Evolutionary conservation across 64 coral and sea anemone species (phyloP).

Genomic region (Dendronephthya gigantea): DNA sequence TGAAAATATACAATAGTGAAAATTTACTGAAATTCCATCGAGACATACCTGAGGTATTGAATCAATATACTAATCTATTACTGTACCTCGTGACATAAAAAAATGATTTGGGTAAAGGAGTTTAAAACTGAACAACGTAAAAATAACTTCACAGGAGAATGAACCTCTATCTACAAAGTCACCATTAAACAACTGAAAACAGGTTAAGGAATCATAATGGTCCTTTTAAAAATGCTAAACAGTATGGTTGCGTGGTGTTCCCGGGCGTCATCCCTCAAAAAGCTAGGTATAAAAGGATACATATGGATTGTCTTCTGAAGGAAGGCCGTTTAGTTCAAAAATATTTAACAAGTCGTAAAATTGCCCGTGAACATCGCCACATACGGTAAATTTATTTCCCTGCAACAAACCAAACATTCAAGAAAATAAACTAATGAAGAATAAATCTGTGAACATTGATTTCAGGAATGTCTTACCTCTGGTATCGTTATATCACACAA

Average conservation of each 20-base stretch:
- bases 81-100: conserved; percentile 98
- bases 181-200: conserved; percentile 88
- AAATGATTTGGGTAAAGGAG: conserved; percentile 86
- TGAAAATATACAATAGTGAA: not conserved
- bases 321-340: conserved; percentile 73
- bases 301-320: conserved; percentile 82
- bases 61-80: not conserved
- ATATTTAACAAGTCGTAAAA: conserved; percentile 95
- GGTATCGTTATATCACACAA: conserved; percentile 72
- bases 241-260: too few species aligned
- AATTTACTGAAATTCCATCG: too few species aligned
- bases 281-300: too few species aligned
- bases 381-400: conserved; percentile 82
- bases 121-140: conserved; percentile 94
- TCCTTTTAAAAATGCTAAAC: too few species aligned
- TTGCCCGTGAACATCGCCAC: conserved; percentile 98
- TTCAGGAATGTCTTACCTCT: conserved; percentile 58
- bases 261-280: too few species aligned
- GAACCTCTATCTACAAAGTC: conserved; percentile 99
- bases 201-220: conserved; percentile 22
- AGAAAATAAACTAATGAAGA: not conserved
- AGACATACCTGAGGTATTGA: not conserved
- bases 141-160: conserved; percentile 99
- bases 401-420: conserved; percentile 28
- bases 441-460: too few species aligned